A percentile compares a stretch with the other conserved stretches of the same genome.
phyloP scores from a whole-genome alignment of 2,888 invertebrate genomes.

The Apamea crenata region DNA sequence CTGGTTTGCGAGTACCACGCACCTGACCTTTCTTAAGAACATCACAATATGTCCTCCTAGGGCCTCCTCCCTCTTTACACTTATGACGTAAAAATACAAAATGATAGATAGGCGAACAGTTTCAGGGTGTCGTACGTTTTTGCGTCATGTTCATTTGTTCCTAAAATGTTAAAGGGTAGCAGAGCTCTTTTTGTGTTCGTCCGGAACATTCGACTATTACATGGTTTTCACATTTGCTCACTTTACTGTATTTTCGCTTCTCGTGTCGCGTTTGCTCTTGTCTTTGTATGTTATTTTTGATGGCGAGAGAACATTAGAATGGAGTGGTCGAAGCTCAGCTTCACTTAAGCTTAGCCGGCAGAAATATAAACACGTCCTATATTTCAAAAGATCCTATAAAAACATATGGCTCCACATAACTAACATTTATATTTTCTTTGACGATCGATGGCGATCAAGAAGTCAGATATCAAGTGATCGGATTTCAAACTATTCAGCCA shows the following conservation, averaged over 20 bases:
- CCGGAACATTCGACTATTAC: constrained; percentile 47
- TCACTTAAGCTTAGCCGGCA: constrained; percentile 45
- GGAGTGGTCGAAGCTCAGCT: constrained; percentile 4
- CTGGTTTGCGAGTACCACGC: not conserved
- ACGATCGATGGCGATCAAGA: constrained; percentile 12
- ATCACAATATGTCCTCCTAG: not conserved
- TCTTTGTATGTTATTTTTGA: constrained; percentile 29
- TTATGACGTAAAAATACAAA: constrained; percentile 10
- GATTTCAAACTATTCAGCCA: constrained; percentile 35
- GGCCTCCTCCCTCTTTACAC: not conserved
- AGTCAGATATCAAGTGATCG: constrained; percentile 31
- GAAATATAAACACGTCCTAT: constrained; percentile 37
- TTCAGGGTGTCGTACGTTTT: constrained; percentile 13
- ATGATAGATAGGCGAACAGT: constrained; percentile 12
- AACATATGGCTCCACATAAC: constrained; percentile 42
- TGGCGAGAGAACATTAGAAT: constrained; percentile 24
- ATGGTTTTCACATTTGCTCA: constrained; percentile 58
- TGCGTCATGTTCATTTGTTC: constrained; percentile 17
- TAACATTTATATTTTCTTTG: constrained; percentile 49
- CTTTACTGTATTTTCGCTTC: constrained; percentile 40
- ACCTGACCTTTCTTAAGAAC: not conserved
- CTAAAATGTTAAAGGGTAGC: constrained; percentile 36
- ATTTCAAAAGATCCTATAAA: constrained; percentile 29
- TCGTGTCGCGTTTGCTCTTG: constrained; percentile 14
- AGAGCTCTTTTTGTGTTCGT: constrained; percentile 49